Percentiles rank a stretch among this genome's conserved stretches.
These are phyloP conservation scores for Illadopsis cleaveri DNA, from an alignment of 2,113 vertebrate species.

Conservation along the genomic window DNA sequence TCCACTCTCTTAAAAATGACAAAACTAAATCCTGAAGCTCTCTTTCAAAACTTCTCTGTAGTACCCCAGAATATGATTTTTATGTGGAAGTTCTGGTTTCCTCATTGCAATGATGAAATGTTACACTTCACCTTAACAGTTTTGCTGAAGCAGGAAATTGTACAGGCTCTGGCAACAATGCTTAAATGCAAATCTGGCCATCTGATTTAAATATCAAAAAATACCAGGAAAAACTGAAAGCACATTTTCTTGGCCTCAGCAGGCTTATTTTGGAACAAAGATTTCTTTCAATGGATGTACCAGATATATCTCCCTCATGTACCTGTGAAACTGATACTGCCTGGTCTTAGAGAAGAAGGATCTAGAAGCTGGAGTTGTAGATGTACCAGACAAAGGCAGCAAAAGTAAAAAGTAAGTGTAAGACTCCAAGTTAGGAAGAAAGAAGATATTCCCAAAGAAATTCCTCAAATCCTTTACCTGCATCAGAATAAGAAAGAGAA, in stretches of 20 bases:
- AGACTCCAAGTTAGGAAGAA: not conserved
- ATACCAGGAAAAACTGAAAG: slow-evolving; percentile 45
- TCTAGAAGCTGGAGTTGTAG: not conserved
- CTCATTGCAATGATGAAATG: not conserved
- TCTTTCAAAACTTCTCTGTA: not conserved
- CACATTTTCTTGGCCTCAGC: slow-evolving; percentile 19
- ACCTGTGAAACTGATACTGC: not conserved
- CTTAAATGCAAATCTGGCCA: not conserved
- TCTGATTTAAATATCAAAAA: slow-evolving; percentile 14
- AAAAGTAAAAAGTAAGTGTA: not conserved
- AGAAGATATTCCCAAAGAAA: not conserved
- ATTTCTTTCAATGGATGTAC: slow-evolving; percentile 7
- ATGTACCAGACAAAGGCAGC: not conserved
- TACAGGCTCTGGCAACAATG: not conserved
- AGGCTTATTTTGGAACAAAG: not conserved
- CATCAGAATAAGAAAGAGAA: not conserved
- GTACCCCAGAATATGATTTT: not conserved
- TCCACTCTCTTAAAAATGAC: not conserved
- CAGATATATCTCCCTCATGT: not conserved
- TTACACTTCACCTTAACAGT: not conserved
- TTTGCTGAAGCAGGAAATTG: not conserved
- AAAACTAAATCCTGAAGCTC: not conserved
- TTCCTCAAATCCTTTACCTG: not conserved
- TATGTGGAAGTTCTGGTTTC: not conserved
- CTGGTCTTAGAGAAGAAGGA: not conserved